A percentile compares a stretch with the other conserved stretches of the same genome.
These are phyloP conservation scores for Cyaniris semiargus DNA, from an alignment of 2,888 invertebrate genomes.

Conservation along the genomic window DNA sequence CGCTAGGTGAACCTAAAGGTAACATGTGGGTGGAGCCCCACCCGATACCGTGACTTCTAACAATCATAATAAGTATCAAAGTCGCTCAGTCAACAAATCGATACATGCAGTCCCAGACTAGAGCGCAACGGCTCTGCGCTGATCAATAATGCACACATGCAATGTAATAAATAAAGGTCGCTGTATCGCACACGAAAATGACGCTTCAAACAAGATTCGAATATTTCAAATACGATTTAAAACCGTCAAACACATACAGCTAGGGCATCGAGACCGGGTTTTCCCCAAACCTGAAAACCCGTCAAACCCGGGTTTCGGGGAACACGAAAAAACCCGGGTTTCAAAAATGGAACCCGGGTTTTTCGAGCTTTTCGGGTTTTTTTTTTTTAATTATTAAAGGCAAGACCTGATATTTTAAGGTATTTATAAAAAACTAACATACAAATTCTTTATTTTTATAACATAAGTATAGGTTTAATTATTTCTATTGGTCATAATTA, in stretches of 20 bases:
- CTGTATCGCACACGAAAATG: not conserved
- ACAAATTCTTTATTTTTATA: too few relatives aligned
- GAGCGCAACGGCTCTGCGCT: constrained; percentile 38
- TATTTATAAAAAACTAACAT: too few relatives aligned
- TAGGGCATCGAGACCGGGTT: too few relatives aligned
- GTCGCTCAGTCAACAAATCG: constrained; percentile 20
- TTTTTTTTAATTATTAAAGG: too few relatives aligned
- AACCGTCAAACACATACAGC: not conserved
- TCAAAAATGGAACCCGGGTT: too few relatives aligned
- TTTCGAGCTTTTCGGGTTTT: too few relatives aligned
- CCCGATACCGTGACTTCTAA: constrained; percentile 26
- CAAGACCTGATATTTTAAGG: too few relatives aligned
- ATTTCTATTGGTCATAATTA: too few relatives aligned
- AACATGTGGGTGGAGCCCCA: not conserved
- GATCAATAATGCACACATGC: constrained; percentile 40
- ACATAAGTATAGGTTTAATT: too few relatives aligned
- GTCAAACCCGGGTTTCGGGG: too few relatives aligned
- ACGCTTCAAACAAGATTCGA: not conserved
- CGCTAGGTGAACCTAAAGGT: constrained; percentile 19
- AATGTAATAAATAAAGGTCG: constrained; percentile 32
- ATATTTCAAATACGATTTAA: not conserved
- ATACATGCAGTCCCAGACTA: constrained; percentile 27
- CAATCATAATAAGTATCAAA: constrained; percentile 19
- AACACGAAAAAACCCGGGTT: too few relatives aligned
- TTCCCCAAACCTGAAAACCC: too few relatives aligned